These are phyloP conservation scores for Monochamus alternatus DNA, from an alignment of 2,888 invertebrate species.

Conservation along the genomic window DNA sequence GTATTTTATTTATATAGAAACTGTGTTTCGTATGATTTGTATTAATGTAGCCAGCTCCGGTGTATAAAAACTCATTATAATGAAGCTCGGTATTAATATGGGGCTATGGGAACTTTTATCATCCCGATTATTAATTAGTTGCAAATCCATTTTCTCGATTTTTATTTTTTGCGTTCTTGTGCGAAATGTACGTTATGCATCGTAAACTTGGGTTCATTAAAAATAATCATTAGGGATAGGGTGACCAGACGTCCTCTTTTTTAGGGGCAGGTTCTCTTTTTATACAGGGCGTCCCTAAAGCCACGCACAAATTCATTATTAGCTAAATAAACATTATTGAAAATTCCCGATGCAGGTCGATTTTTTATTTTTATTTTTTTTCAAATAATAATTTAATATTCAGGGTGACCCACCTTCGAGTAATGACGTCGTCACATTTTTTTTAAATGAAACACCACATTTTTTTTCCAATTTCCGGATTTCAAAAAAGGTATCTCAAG, in stretches of 20 bases:
- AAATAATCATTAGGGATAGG: neutral
- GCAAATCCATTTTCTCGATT: conserved; percentile 44
- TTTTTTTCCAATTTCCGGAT: no score
- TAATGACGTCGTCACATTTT: no score
- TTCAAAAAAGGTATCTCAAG: no score
- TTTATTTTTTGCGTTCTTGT: neutral
- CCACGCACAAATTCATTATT: no score
- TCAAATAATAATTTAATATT: no score
- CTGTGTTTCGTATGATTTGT: conserved; percentile 64
- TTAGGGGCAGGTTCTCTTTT: no score
- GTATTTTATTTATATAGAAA: conserved; percentile 67
- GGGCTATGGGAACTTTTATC: conserved; percentile 52
- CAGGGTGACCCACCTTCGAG: no score
- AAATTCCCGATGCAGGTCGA: no score
- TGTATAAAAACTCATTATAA: conserved; percentile 59
- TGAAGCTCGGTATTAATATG: conserved; percentile 56
- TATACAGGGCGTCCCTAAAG: no score
- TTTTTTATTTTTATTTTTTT: no score
- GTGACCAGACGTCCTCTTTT: neutral
- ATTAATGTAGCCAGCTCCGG: conserved; percentile 59
- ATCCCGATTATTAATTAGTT: conserved; percentile 52
- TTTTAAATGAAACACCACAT: no score
- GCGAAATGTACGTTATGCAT: neutral
- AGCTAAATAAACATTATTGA: no score
- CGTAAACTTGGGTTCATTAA: conserved; percentile 2